Conservation (phyloP, 2,888 invertebrate species). For the Nowickia ferox region DNA sequence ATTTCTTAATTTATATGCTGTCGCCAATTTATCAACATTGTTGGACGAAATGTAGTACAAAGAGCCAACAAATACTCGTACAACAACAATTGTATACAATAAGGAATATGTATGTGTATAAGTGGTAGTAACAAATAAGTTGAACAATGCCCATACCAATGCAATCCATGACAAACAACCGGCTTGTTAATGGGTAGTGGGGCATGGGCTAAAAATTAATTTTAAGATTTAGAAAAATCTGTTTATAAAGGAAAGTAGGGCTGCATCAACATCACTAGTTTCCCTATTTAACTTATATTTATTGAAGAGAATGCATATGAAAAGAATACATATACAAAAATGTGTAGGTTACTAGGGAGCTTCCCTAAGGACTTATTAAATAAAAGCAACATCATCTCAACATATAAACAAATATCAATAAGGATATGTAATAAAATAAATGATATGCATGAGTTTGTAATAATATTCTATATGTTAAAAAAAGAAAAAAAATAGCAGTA, state of each 20-base stretch:
- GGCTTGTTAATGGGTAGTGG: conserved; percentile 44
- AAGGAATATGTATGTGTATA: neutral
- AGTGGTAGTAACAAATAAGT: conserved; percentile 36
- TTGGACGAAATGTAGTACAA: conserved; percentile 25
- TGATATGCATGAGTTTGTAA: conserved; percentile 23
- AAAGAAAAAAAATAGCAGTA: conserved; percentile 4
- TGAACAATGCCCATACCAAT: conserved; percentile 34
- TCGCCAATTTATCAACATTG: conserved; percentile 80
- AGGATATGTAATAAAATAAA: neutral
- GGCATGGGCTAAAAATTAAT: neutral
- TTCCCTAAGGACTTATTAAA: conserved; percentile 67
- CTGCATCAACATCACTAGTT: conserved; percentile 34
- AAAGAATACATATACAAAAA: conserved; percentile 23
- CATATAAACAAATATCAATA: neutral
- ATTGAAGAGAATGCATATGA: neutral
- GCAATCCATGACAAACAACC: conserved; percentile 52
- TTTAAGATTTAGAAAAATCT: neutral
- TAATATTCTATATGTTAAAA: conserved; percentile 10
- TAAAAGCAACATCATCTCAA: conserved; percentile 35
- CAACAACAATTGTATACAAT: conserved; percentile 25
- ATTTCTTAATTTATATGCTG: conserved; percentile 81
- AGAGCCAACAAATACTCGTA: neutral
- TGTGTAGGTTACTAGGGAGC: conserved; percentile 63
- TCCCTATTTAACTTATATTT: conserved; percentile 13
- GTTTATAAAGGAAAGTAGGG: conserved; percentile 32